These are phyloP conservation scores for Nephrotoma guestfalica DNA, from an alignment of 2,888 invertebrate species.

Conservation along the genomic window DNA sequence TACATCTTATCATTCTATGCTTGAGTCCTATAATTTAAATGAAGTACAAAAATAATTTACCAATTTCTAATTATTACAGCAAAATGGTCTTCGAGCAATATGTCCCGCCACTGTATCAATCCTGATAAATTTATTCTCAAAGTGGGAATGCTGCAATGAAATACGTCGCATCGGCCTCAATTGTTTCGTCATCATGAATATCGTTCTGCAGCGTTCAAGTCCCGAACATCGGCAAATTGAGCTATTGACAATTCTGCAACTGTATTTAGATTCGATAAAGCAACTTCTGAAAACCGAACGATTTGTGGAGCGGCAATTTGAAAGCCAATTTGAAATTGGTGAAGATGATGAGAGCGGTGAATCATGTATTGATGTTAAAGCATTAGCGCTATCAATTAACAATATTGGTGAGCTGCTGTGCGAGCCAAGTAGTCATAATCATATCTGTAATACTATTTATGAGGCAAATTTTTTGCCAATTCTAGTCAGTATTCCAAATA, in stretches of 20 bases:
- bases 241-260: constrained; percentile 32
- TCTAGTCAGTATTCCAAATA: constrained; percentile 26
- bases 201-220: constrained; percentile 39
- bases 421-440: constrained; percentile 16
- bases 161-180: constrained; percentile 35
- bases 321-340: constrained; percentile 22
- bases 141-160: constrained; percentile 27
- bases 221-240: constrained; percentile 45
- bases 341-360: constrained; percentile 17
- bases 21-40: not conserved
- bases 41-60: not conserved
- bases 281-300: constrained; percentile 25
- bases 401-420: constrained; percentile 26
- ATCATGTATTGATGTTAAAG: constrained; percentile 25
- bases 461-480: constrained; percentile 32
- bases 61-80: constrained; percentile 22
- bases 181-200: constrained; percentile 39
- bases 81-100: constrained; percentile 43
- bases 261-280: constrained; percentile 30
- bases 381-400: constrained; percentile 25
- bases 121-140: constrained; percentile 36
- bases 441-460: constrained; percentile 26
- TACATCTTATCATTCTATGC: not conserved
- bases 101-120: constrained; percentile 45
- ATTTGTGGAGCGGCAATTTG: constrained; percentile 17